Conservation (phyloP, 2,113 vertebrate genomes). For the Phodopus roborovskii region DNA sequence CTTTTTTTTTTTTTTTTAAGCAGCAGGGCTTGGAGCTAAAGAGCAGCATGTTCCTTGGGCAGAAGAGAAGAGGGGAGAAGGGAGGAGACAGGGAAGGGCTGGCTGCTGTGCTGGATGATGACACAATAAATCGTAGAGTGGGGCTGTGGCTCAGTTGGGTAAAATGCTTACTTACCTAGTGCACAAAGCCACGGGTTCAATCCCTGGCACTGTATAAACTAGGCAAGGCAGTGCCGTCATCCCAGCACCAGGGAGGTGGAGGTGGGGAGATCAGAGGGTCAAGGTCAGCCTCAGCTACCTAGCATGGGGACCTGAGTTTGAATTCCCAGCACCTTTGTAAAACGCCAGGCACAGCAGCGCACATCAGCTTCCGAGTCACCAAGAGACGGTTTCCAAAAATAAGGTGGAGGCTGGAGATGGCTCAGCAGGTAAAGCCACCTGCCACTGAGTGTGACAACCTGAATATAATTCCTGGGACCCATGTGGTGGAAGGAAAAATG, state of each 20-base stretch:
- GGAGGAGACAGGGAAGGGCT: too few relatives aligned
- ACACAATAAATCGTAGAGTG: neutral
- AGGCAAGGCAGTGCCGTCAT: neutral
- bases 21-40: neutral
- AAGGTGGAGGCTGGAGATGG: neutral
- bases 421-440: neutral
- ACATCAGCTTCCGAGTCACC: neutral
- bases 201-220: neutral
- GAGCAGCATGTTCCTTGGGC: neutral
- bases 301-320: neutral
- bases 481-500: neutral
- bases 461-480: too few relatives aligned
- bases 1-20: too few relatives aligned
- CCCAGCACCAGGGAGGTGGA: neutral
- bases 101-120: neutral
- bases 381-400: neutral
- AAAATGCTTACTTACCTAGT: neutral
- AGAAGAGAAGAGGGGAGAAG: neutral
- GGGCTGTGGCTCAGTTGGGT: neutral
- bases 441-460: neutral
- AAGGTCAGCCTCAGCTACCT: neutral
- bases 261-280: neutral
- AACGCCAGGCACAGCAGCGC: neutral
- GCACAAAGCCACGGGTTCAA: neutral
- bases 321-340: neutral